Percentiles rank a stretch among this genome's conserved stretches.
Conservation (phyloP, 2,888 invertebrate genomes). For the Callimorpha dominula region DNA sequence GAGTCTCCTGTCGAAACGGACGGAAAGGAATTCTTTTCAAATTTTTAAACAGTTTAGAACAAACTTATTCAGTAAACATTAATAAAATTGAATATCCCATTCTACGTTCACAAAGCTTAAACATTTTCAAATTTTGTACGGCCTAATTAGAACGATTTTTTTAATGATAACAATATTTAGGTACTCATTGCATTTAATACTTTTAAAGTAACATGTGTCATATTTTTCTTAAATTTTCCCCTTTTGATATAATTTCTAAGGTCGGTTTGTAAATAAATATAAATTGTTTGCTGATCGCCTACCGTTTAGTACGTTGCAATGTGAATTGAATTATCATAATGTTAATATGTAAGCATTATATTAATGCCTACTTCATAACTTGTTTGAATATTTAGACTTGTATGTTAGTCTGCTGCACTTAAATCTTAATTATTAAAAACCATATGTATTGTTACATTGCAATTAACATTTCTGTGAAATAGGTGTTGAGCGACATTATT, state of each 20-base stretch:
- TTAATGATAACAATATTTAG: background rate
- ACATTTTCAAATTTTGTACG: background rate
- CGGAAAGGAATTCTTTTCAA: background rate
- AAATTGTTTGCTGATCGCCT: constrained; percentile 27
- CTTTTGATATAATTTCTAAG: background rate
- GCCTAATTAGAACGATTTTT: background rate
- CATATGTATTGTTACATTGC: constrained; percentile 25
- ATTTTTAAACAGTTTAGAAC: background rate
- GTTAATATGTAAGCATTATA: constrained; percentile 28
- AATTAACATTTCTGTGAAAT: constrained; percentile 31
- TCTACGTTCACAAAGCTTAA: background rate
- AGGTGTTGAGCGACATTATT: constrained; percentile 21
- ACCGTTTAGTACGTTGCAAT: constrained; percentile 29
- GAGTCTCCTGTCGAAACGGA: constrained; percentile 19
- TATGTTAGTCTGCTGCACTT: constrained; percentile 26
- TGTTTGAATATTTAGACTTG: constrained; percentile 19
- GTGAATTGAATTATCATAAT: constrained; percentile 21
- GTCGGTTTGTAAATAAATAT: background rate
- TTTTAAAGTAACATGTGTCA: background rate
- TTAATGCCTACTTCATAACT: constrained; percentile 18
- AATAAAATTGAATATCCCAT: background rate
- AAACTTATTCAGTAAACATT: background rate
- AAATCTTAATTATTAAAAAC: background rate
- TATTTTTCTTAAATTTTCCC: background rate
- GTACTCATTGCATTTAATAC: background rate